These are phyloP conservation scores for Himalopsyche japonica DNA, from an alignment of 2,888 invertebrate species.

Conservation along the genomic window DNA sequence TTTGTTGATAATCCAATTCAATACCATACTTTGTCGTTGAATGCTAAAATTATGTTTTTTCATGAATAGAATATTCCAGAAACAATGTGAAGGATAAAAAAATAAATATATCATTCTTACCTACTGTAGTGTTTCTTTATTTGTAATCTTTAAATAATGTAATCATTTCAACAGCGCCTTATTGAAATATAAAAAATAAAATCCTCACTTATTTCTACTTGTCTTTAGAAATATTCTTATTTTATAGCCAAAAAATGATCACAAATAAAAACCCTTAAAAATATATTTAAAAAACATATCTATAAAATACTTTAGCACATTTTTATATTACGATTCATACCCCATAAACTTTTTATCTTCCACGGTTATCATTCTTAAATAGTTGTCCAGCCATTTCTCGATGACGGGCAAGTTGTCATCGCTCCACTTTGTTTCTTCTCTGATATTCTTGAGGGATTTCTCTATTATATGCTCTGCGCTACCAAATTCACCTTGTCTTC, in stretches of 20 bases:
- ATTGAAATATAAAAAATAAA: not conserved
- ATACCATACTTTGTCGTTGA: too few species aligned
- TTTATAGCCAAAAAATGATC: not conserved
- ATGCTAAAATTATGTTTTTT: too few species aligned
- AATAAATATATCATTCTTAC: not conserved
- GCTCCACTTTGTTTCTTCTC: constrained; percentile 77
- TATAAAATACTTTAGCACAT: not conserved
- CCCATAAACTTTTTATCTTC: constrained; percentile 46
- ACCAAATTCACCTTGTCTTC: constrained; percentile 69
- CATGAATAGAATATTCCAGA: not conserved
- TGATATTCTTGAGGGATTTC: constrained; percentile 72
- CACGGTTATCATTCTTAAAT: constrained; percentile 48
- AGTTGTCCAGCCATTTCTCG: constrained; percentile 70
- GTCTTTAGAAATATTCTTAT: not conserved
- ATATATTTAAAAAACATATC: not conserved
- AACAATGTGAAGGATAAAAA: not conserved
- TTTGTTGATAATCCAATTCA: too few species aligned
- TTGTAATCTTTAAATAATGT: not conserved
- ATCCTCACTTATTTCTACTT: not conserved
- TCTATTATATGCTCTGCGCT: constrained; percentile 74
- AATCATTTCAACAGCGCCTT: not conserved
- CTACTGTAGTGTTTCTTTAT: not conserved
- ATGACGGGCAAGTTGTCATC: constrained; percentile 75
- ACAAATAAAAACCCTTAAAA: not conserved
- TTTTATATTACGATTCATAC: constrained; percentile 33